Percentiles rank a stretch among this genome's conserved stretches.
Evolutionary conservation across 2,797 vertebrate species (phyloP).

Genomic region (Octomys mimax): DNA sequence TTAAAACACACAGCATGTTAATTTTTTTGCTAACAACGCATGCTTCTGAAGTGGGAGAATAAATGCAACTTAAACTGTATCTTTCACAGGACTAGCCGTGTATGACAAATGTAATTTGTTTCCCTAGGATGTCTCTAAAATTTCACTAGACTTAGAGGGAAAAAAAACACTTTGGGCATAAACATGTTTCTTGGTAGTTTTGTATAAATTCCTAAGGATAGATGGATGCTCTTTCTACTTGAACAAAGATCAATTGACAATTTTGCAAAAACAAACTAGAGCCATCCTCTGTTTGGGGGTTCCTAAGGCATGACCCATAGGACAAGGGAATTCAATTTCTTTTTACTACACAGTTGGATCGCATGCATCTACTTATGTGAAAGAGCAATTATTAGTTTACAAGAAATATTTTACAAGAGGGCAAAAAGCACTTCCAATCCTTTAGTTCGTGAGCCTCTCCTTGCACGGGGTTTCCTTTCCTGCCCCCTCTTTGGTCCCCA

Average conservation of each 20-base stretch:
- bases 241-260: not conserved
- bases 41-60: not conserved
- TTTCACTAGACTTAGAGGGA: not conserved
- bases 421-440: not conserved
- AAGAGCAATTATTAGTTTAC: not conserved
- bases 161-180: not conserved
- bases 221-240: not conserved
- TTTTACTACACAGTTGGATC: not conserved
- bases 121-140: not conserved
- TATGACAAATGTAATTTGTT: not conserved
- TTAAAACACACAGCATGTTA: not conserved
- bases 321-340: not conserved
- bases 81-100: not conserved
- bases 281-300: not conserved
- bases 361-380: not conserved
- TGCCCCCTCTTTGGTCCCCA: not conserved
- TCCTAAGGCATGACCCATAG: not conserved
- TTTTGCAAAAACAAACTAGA: not conserved
- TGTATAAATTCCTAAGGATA: not conserved
- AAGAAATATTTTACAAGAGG: not conserved
- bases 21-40: not conserved
- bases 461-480: accelerated
- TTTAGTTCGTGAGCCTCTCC: not conserved
- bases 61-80: not conserved
- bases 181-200: not conserved